Percentiles rank a stretch among this genome's conserved stretches.
Conservation (phyloP, 2,113 vertebrate species). For the Phoenicopterus ruber region DNA sequence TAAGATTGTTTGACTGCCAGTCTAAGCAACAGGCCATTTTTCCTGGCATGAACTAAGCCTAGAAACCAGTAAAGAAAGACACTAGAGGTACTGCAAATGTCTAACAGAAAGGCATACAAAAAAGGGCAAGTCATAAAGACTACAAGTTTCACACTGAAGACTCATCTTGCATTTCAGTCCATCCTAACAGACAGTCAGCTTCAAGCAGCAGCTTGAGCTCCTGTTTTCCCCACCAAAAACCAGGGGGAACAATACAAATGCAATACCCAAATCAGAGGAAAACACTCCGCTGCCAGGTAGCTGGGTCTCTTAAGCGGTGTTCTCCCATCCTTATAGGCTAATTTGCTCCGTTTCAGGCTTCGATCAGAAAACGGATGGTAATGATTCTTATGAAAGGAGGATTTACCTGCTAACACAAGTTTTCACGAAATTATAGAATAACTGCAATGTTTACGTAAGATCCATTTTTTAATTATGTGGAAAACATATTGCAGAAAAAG, state of each 20-base stretch:
- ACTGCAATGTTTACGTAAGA: background rate
- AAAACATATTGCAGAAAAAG: background rate
- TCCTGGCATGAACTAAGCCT: background rate
- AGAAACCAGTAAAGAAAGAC: background rate
- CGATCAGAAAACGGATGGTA: background rate
- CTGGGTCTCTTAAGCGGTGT: background rate
- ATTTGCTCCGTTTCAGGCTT: background rate
- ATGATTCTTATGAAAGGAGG: background rate
- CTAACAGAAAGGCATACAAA: background rate
- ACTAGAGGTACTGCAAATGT: background rate
- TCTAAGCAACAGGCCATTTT: background rate
- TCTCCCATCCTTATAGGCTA: background rate
- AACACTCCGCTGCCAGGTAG: background rate
- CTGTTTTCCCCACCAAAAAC: background rate
- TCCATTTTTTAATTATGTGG: background rate
- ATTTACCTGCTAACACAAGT: background rate
- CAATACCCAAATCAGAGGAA: background rate
- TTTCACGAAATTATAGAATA: background rate
- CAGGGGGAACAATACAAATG: background rate
- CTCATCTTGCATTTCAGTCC: background rate
- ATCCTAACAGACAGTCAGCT: background rate
- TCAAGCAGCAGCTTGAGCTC: background rate
- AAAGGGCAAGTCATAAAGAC: background rate
- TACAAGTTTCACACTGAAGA: background rate
- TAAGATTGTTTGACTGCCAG: background rate